Evolutionary conservation across 2,888 invertebrate genomes (phyloP), one percentile per base, ranked within the genome.

Genomic region (Ischnura elegans): DNA sequence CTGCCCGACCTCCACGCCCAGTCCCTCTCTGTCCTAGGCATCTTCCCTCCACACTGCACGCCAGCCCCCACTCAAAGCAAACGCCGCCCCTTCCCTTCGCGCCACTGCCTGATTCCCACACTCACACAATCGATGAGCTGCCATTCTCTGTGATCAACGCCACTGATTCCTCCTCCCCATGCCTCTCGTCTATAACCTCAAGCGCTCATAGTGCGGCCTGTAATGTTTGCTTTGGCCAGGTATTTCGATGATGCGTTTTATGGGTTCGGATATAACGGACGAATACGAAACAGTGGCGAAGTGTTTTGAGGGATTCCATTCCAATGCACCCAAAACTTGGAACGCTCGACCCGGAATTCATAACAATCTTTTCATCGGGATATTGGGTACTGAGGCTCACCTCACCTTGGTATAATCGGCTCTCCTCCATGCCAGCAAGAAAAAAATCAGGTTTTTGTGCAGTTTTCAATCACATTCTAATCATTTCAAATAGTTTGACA

Each of bases 121-220:
- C 61, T 10, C 87, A 90, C 47, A 90, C 61, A 90, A 90, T 90
- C 90, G 90, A 90, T 90, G 90, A 90, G 61, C 90, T 90, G 90
- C 90, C 90, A 90, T 90, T 90, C 90, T 90, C 90, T 61, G 61
- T 42, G 55, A 36, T 36, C 87, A 51, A 55, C 55, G 55, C 55
- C 42, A 87, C 87, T 55, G 42, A 90, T 90, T 43, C 43, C 61
- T 66, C 61, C 61, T 66, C 25, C 36, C 29, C 36, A 61, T 66
- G n/a, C 90, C 90, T 45, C 61, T 90, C 90, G 36, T 90, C 42
- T 42, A 55, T 61, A 61, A 45, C 90, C 61, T 90, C 90, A 61
- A 66, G 90, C 90, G 61, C 45, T 90, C 90, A 90, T 61, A 90
- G 90, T 45, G 61, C 61, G 66, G 90, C 90, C 90, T 61, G 90